A percentile compares a stretch with the other conserved stretches of the same genome.
Evolutionary conservation across 2,888 invertebrate genomes (phyloP).

Genomic region (Dorcus hopei): DNA sequence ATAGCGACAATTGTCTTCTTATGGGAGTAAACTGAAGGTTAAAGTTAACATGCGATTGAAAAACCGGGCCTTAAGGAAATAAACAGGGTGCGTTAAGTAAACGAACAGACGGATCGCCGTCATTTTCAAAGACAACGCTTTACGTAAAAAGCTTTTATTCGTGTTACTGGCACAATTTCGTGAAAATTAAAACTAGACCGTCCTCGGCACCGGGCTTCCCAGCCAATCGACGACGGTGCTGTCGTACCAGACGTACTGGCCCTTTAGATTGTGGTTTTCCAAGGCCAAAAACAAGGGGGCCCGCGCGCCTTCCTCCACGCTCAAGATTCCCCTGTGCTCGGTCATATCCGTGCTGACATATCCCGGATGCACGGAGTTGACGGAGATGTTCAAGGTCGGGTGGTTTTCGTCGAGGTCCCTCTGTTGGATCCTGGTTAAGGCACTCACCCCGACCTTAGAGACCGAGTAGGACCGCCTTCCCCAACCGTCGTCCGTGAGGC

Average conservation of each 20-base stretch:
- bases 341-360: slow-evolving; percentile 78
- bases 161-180: not conserved
- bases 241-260: slow-evolving; percentile 63
- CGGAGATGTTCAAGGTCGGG: slow-evolving; percentile 58
- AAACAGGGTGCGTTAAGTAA: too few species aligned
- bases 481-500: slow-evolving; percentile 11
- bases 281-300: slow-evolving; percentile 63
- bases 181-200: not conserved
- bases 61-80: too few species aligned
- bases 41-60: too few species aligned
- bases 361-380: slow-evolving; percentile 74
- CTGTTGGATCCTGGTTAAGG: slow-evolving; percentile 67
- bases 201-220: slow-evolving; percentile 7
- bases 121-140: too few species aligned
- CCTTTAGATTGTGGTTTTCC: slow-evolving; percentile 57
- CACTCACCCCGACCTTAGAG: slow-evolving; percentile 72
- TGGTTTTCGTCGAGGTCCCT: slow-evolving; percentile 52
- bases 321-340: slow-evolving; percentile 54
- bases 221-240: slow-evolving; percentile 58
- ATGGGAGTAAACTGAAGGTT: too few species aligned
- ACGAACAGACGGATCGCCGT: too few species aligned
- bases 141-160: too few species aligned
- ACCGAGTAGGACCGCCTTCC: slow-evolving; percentile 53
- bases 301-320: slow-evolving; percentile 58
- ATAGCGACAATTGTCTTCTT: too few species aligned